These are phyloP conservation scores for Lasioglossum figueresi DNA, from an alignment of 2,888 invertebrate genomes.

Conservation along the genomic window DNA sequence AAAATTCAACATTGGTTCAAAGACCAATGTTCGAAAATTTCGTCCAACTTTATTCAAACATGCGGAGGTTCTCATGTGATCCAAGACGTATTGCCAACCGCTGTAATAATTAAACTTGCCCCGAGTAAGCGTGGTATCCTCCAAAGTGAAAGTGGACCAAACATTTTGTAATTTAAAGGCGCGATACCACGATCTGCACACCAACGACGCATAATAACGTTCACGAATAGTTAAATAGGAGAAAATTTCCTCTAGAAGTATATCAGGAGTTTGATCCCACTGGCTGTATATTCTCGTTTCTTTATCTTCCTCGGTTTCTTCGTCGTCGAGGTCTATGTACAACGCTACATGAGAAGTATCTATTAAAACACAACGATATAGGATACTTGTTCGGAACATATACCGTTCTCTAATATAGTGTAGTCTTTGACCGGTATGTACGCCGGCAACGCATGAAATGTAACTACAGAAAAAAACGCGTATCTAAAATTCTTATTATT, in stretches of 20 bases:
- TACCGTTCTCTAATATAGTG: not conserved
- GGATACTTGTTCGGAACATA: not conserved
- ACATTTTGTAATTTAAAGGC: constrained; percentile 90
- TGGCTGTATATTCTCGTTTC: constrained; percentile 84
- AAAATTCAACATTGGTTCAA: constrained; percentile 91
- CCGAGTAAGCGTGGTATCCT: constrained; percentile 90
- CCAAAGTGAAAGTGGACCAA: constrained; percentile 90
- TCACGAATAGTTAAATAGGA: constrained; percentile 88
- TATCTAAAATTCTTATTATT: not conserved
- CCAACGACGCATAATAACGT: constrained; percentile 90
- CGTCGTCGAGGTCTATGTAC: constrained; percentile 85
- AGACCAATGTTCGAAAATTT: constrained; percentile 88
- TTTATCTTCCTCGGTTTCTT: constrained; percentile 81
- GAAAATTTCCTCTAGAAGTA: constrained; percentile 90
- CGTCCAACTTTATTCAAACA: constrained; percentile 89
- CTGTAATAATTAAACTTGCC: constrained; percentile 92
- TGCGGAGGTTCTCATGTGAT: constrained; percentile 89
- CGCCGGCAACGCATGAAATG: not conserved
- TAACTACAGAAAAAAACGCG: not conserved
- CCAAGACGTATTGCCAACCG: constrained; percentile 92
- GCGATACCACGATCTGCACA: constrained; percentile 88
- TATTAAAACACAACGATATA: not conserved
- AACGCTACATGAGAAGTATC: constrained; percentile 81
- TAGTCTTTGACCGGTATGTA: not conserved
- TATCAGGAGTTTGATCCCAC: constrained; percentile 90